A percentile compares a stretch with the other conserved stretches of the same genome.
Evolutionary conservation across 2,797 vertebrate genomes (phyloP).

Genomic region (Merluccius polli): DNA sequence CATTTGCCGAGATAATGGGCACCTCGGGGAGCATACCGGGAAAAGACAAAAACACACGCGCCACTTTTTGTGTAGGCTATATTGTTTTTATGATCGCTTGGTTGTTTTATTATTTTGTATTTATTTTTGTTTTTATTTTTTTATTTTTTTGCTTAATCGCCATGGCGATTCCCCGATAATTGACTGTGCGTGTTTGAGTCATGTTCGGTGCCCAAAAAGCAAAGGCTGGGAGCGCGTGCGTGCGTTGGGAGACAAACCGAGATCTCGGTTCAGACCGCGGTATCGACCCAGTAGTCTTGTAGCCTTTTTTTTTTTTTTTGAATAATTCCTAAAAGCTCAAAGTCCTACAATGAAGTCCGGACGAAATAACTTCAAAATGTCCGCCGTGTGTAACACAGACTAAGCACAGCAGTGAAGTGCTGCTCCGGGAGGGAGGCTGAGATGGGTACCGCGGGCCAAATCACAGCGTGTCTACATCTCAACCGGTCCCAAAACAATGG

Average conservation of each 20-base stretch:
- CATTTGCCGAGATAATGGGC: constrained; percentile 11
- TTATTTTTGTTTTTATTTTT: too few relatives aligned
- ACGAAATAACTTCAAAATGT: constrained; percentile 66
- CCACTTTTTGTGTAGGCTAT: not conserved
- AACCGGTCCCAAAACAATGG: constrained; percentile 78
- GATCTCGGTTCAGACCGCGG: constrained; percentile 7
- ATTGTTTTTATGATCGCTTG: constrained; percentile 1
- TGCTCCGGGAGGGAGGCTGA: constrained; percentile 71
- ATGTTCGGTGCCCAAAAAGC: not conserved
- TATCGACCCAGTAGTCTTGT: not conserved
- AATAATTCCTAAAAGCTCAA: constrained; percentile 13
- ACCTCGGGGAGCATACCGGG: not conserved
- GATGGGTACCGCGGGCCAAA: constrained; percentile 70
- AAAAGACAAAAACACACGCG: not conserved
- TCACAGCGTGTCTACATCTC: constrained; percentile 72
- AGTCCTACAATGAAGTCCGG: constrained; percentile 55
- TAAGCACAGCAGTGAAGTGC: constrained; percentile 78
- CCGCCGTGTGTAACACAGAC: constrained; percentile 67
- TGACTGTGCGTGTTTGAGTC: not conserved
- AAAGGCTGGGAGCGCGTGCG: too few relatives aligned
- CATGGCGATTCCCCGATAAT: constrained; percentile 13
- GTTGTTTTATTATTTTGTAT: not conserved
- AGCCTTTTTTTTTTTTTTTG: not conserved
- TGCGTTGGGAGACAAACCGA: not conserved
- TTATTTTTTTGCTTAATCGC: constrained; percentile 10